Percentiles rank a stretch among this genome's conserved stretches.
phyloP scores from a whole-genome alignment of 1,140 invertebrate species.

The Teleogryllus occipitalis region DNA sequence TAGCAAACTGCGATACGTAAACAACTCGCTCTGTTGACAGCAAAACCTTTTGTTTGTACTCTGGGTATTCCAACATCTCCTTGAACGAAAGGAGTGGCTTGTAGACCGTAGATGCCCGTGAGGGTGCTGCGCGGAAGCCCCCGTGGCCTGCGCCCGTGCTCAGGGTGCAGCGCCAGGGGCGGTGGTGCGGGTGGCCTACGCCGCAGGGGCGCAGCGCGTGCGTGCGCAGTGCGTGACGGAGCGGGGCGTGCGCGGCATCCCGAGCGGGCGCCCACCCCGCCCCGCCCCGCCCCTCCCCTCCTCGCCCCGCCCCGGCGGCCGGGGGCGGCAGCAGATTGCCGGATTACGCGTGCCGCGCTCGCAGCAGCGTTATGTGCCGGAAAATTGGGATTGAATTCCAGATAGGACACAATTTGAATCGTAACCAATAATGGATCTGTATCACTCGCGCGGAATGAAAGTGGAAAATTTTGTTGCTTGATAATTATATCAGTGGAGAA shows the following conservation, averaged over 20 bases:
- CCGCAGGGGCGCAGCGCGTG: background rate
- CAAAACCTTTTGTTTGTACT: too few species aligned
- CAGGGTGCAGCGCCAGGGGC: too few species aligned
- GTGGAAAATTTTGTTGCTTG: constrained; percentile 1
- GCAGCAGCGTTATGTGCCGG: background rate
- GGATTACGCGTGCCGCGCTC: background rate
- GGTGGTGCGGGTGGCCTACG: background rate
- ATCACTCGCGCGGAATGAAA: background rate
- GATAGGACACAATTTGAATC: background rate
- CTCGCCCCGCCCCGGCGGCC: too few species aligned
- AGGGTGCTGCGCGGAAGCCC: background rate
- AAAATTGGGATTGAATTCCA: background rate
- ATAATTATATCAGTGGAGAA: background rate
- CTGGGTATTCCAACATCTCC: too few species aligned
- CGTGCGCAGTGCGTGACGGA: background rate
- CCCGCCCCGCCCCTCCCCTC: too few species aligned
- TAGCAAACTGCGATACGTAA: too few species aligned
- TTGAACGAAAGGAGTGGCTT: too few species aligned
- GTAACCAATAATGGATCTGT: constrained; percentile 4
- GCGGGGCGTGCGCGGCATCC: background rate
- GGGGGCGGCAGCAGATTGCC: background rate
- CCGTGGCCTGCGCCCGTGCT: too few species aligned
- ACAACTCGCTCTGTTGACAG: too few species aligned
- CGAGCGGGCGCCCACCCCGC: background rate
- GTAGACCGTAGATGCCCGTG: background rate